phyloP scores from a whole-genome alignment of 2,113 vertebrate species.

The Spea multiplicata region DNA sequence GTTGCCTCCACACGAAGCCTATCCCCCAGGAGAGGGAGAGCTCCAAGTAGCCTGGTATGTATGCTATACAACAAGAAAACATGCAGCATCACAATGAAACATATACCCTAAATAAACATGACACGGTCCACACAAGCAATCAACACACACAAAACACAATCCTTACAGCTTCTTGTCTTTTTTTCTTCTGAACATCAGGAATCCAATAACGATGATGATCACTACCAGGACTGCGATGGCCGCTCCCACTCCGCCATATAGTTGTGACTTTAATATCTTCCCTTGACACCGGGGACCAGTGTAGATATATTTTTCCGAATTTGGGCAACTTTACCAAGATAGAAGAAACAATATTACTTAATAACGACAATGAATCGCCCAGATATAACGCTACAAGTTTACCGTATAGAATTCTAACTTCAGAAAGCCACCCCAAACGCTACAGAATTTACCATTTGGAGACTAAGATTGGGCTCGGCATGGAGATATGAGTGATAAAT shows the following conservation, averaged over 20 bases:
- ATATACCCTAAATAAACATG: not conserved
- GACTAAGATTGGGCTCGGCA: too few relatives aligned
- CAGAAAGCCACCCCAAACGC: too few relatives aligned
- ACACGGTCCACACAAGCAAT: not conserved
- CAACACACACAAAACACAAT: not conserved
- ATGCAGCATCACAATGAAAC: not conserved
- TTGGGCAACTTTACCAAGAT: not conserved
- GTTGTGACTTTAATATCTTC: not conserved
- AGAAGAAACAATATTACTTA: not conserved
- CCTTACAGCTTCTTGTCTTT: not conserved
- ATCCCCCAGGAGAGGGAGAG: too few relatives aligned
- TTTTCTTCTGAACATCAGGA: not conserved
- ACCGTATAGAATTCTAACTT: too few relatives aligned
- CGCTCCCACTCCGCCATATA: slow-evolving; percentile 3
- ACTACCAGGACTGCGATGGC: fast-evolving
- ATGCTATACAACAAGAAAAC: too few relatives aligned
- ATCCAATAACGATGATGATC: fast-evolving
- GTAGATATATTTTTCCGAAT: slow-evolving; percentile 12
- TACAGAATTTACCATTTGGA: too few relatives aligned
- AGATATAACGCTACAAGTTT: too few relatives aligned
- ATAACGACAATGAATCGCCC: too few relatives aligned
- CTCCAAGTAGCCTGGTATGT: too few relatives aligned
- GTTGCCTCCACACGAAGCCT: too few relatives aligned
- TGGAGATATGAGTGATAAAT: too few relatives aligned
- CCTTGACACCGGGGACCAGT: not conserved